Percentiles rank a stretch among this genome's conserved stretches.
Conservation (phyloP, 2,888 invertebrate genomes). For the Saturnia japonica region DNA sequence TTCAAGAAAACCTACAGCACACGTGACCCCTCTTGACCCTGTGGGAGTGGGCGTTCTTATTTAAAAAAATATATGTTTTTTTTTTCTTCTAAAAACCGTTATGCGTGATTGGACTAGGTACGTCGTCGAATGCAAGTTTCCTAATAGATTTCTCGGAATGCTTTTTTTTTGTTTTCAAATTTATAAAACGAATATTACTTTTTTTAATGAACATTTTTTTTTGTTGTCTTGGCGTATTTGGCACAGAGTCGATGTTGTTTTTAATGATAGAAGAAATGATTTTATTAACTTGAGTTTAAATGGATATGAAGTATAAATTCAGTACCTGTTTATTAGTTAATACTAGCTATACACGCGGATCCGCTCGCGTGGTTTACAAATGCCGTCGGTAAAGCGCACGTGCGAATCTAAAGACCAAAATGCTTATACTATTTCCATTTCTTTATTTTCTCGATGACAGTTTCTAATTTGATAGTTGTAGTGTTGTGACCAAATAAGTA, state of each 20-base stretch:
- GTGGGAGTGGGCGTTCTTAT: slow-evolving; percentile 54
- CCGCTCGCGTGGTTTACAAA: too few relatives aligned
- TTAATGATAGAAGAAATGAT: background rate
- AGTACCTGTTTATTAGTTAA: too few relatives aligned
- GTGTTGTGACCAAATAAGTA: too few relatives aligned
- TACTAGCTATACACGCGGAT: too few relatives aligned
- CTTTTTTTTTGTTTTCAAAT: slow-evolving; percentile 2
- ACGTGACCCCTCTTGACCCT: slow-evolving; percentile 59
- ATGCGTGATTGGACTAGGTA: slow-evolving; percentile 52
- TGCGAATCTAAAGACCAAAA: too few relatives aligned
- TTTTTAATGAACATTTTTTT: slow-evolving; percentile 6
- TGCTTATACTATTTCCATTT: too few relatives aligned
- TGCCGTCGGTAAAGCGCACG: too few relatives aligned
- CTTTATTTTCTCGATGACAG: too few relatives aligned
- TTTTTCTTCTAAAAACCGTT: slow-evolving; percentile 32
- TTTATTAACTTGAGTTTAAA: background rate
- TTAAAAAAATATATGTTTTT: slow-evolving; percentile 32
- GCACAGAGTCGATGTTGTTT: slow-evolving; percentile 11
- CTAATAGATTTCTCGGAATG: slow-evolving; percentile 19
- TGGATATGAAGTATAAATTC: background rate
- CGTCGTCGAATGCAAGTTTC: slow-evolving; percentile 16
- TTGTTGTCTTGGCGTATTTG: slow-evolving; percentile 2
- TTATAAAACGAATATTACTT: slow-evolving; percentile 12
- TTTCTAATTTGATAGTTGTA: too few relatives aligned
- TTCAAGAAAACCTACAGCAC: slow-evolving; percentile 57